Base-by-base conservation (phyloP, 2,113 vertebrate species). In the Oryzias javanicus region DNA sequence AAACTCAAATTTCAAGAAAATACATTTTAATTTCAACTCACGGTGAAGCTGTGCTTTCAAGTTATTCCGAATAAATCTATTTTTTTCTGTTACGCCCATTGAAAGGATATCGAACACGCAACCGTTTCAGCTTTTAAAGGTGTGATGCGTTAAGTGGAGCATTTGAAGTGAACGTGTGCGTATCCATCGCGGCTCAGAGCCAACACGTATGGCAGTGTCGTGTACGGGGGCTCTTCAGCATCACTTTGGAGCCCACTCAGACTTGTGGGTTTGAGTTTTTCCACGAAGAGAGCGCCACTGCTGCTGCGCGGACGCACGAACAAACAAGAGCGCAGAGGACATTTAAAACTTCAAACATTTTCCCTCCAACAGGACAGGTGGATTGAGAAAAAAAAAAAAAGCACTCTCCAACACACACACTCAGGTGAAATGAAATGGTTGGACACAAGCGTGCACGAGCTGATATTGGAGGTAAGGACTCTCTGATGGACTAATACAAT, bases 201-300 rank as follows among this genome's bases (percentile, higher is more conserved):
- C 77, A 72, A 82, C 81, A 84, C 59, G 73, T 87, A 80, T 76
- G 62, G 73, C 76, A 70, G 50, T 64, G 81, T 85, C 69, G 73
- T 72, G 80, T 86, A 80, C 61, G 64, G 78, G 53, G 60, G 74
- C 90, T 89, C 86, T 91, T 90, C 86, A 89, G 68, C 86, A 87
- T 89, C 88, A 90, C 89, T 91, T 90, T 85, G 81, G 84, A 87
- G 64, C 86, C 85, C 87, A 89, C 83, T 87, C 85, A 88, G 85
- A 86, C 80, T 78, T 83, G 84, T 84, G 79, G 81, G 75, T 78
- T 86, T 80, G 79, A 67, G 81, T 55, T 86, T 81, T 84, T 35
- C 22, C 74, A 86, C 83, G 81, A 81, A 79, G 74, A 75, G 78
- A 80, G 75, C 17, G 62, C 16, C 20, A 80, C 67, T 65, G 79